phyloP scores from a whole-genome alignment of 2,797 vertebrate genomes.

The Distichodus sexfasciatus region DNA sequence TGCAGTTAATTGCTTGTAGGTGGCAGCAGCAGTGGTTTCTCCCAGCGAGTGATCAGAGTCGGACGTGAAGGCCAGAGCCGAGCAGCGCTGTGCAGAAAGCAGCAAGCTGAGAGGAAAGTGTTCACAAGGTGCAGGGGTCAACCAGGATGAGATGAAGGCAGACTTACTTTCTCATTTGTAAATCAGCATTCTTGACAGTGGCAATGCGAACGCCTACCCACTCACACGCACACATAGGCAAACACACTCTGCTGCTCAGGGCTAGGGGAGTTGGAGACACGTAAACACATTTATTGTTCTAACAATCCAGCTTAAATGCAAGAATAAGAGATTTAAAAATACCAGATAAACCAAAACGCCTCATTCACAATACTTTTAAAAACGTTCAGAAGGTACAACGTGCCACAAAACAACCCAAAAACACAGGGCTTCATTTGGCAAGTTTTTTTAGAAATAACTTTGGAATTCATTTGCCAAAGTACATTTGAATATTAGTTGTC shows the following conservation, averaged over 20 bases:
- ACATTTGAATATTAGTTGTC: too few species aligned
- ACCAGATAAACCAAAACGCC: too few species aligned
- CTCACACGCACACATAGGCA: too few species aligned
- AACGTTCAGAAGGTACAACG: too few species aligned
- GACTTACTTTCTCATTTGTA: slow-evolving; percentile 22
- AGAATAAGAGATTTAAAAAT: background rate
- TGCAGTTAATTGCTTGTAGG: slow-evolving; percentile 27
- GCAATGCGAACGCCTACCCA: slow-evolving; percentile 1
- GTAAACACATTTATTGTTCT: background rate
- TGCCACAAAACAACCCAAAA: too few species aligned
- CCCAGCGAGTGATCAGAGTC: background rate
- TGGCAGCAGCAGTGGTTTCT: slow-evolving; percentile 3
- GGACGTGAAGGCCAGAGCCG: background rate
- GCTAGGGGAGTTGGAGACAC: background rate
- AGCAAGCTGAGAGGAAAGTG: background rate
- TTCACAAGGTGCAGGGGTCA: background rate
- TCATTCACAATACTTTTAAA: too few species aligned
- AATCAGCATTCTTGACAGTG: slow-evolving; percentile 7
- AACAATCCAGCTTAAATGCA: background rate
- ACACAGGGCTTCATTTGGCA: too few species aligned
- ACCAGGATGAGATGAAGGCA: background rate
- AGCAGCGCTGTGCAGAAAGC: background rate
- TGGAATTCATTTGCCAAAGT: too few species aligned
- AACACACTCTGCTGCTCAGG: background rate
- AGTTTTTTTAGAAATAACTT: too few species aligned